phyloP scores from a whole-genome alignment of 2,797 vertebrate species.

The Lagorchestes hirsutus region DNA sequence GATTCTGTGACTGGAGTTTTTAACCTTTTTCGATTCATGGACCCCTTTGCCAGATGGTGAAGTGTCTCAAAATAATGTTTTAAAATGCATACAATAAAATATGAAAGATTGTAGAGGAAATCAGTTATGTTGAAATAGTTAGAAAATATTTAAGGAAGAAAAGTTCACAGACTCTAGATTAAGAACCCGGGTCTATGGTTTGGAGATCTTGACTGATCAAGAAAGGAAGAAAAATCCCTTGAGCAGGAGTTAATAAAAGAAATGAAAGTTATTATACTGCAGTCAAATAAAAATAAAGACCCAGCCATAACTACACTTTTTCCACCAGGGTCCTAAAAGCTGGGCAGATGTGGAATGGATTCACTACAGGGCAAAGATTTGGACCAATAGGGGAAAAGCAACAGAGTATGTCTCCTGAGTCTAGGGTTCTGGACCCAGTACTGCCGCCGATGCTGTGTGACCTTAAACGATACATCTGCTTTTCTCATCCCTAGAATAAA shows the following conservation, averaged over 20 bases:
- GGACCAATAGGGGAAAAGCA: not conserved
- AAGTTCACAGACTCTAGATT: not conserved
- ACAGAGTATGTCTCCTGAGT: not conserved
- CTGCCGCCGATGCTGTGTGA: not conserved
- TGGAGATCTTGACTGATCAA: not conserved
- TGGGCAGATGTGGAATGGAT: not conserved
- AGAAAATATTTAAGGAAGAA: not conserved
- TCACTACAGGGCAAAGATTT: not conserved
- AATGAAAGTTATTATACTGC: not conserved
- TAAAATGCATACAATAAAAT: not conserved
- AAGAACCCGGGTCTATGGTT: not conserved
- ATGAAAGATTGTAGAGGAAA: not conserved
- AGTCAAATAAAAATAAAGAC: not conserved
- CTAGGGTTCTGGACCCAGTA: not conserved
- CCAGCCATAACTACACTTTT: not conserved
- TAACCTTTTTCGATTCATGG: not conserved
- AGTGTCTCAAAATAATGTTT: not conserved
- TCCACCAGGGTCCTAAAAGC: not conserved
- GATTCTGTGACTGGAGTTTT: not conserved
- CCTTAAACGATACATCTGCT: not conserved
- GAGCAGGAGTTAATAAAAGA: not conserved
- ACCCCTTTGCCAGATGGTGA: not conserved
- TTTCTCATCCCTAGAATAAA: not conserved
- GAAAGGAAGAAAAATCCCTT: not conserved
- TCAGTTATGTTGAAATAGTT: not conserved